Conservation (phyloP, 2,797 vertebrate genomes). For the Acipenser transmontanus region DNA sequence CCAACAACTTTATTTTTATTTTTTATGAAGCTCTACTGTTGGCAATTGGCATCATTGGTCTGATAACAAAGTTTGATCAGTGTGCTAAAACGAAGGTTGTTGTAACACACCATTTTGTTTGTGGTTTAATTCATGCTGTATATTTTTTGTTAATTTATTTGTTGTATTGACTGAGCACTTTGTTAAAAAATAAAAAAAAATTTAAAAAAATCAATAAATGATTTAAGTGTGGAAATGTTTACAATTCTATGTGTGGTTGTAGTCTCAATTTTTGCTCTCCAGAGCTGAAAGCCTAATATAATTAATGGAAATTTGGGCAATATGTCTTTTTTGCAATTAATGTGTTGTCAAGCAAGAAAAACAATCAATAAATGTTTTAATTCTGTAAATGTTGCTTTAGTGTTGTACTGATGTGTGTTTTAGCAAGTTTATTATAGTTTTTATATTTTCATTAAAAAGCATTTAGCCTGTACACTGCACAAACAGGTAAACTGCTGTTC, state of each 20-base stretch:
- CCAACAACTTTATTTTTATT: constrained; percentile 7
- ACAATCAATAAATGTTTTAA: too few relatives aligned
- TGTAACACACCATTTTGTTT: constrained; percentile 24
- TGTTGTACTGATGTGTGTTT: too few relatives aligned
- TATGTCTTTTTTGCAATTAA: too few relatives aligned
- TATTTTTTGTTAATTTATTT: constrained; percentile 83
- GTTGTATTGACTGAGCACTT: constrained; percentile 79
- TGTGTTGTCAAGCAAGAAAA: too few relatives aligned
- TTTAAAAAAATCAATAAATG: constrained; percentile 56
- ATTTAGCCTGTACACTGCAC: too few relatives aligned
- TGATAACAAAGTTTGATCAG: neutral
- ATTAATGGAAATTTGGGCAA: too few relatives aligned
- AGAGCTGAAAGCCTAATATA: too few relatives aligned
- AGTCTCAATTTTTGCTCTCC: too few relatives aligned
- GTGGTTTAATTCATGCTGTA: constrained; percentile 40
- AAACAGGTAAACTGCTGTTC: too few relatives aligned
- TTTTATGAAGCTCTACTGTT: neutral
- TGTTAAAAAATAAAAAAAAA: constrained; percentile 76
- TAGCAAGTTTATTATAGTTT: too few relatives aligned
- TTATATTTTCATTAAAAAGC: too few relatives aligned
- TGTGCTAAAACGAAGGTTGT: constrained; percentile 38
- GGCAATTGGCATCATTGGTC: neutral
- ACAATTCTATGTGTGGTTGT: constrained; percentile 33
- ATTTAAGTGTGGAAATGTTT: constrained; percentile 67
- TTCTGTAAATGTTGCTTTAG: too few relatives aligned